Percentiles rank a stretch among this genome's conserved stretches.
Evolutionary conservation across 2,888 invertebrate species (phyloP).

Genomic region (Eristalis pertinax): DNA sequence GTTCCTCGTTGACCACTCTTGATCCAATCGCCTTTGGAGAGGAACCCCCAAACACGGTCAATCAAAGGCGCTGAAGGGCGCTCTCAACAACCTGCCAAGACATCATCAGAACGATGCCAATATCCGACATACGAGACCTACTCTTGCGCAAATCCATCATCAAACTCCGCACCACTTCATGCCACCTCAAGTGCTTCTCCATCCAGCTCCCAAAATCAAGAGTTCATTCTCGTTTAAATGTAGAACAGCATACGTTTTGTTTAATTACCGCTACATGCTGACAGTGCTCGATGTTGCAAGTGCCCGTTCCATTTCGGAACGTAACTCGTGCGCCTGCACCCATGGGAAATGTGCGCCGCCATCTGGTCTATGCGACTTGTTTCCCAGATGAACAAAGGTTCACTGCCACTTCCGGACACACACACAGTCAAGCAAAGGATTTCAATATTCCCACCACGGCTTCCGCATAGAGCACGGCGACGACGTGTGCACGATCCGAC

Average conservation of each 20-base stretch:
- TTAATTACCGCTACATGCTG: slow-evolving; percentile 19
- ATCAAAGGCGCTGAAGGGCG: background rate
- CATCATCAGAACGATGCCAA: slow-evolving; percentile 14
- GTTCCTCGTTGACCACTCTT: too few species aligned
- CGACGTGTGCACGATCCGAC: background rate
- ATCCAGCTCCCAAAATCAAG: background rate
- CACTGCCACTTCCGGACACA: slow-evolving; percentile 51
- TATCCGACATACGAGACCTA: background rate
- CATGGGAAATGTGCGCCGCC: slow-evolving; percentile 27
- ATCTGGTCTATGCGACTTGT: background rate
- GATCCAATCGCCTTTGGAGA: background rate
- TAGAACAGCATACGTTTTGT: slow-evolving; percentile 32
- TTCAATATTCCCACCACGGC: slow-evolving; percentile 56
- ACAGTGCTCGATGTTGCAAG: slow-evolving; percentile 15
- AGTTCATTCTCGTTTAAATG: slow-evolving; percentile 17
- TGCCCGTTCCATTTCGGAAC: background rate
- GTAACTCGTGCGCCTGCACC: slow-evolving; percentile 2
- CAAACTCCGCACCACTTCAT: background rate
- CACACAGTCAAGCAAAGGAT: slow-evolving; percentile 28
- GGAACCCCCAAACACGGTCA: background rate
- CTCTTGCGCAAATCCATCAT: slow-evolving; percentile 32
- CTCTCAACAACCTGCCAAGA: background rate
- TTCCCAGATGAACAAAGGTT: background rate
- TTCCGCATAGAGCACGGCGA: slow-evolving; percentile 55
- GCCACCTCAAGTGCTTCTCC: background rate